Base-by-base conservation (phyloP, 1,140 invertebrate species). In the Eumeta japonica region DNA sequence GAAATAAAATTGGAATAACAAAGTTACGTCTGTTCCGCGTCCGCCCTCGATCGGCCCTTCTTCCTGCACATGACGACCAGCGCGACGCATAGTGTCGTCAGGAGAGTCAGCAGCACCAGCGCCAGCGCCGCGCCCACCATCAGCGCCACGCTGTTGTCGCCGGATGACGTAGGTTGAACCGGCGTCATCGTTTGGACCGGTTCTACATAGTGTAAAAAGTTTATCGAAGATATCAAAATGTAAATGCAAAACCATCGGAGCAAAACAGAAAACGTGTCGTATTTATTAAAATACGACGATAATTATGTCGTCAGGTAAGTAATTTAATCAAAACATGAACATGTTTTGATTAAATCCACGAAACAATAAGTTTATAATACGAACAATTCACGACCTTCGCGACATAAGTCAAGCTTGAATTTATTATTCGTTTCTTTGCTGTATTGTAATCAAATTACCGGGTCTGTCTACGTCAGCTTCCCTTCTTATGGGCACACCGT, bases 111-210 rank as follows among this genome's bases (percentile, higher is more conserved):
- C 7, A 74, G 29, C 0, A 74, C 52, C 3, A 74, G 42, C 2
- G 62, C 55, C 11, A 74, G 28, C 2, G 54, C 59, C 17, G 64
- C 66, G 27, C 70, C 70, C 1, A 71, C 45, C 3, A 74, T 40
- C 2, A 74, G 34, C 2, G 66, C 60, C 5, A 71, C 52, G 19
- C 63, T 56, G 39, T 70, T 67, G 34, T 74, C 63, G 1, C 27
- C 33, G 9, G 37, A 28, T 3, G 50, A 16, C 4, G 51, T 46
- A 19, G 47, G 19, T 0, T 37, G 39, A 4, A 62, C 58, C 4
- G 68, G 64, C 3, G 66, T 74, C 57, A 74, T 59, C 0, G 68
- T 74, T 56, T 74, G 68, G 4, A 74, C 53, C 16, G 68, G 63
- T 44, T 55, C 66, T 67, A 24, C 5, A 7, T 7, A 24, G n/a